A percentile compares a stretch with the other conserved stretches of the same genome.
phyloP scores from a whole-genome alignment of 2,113 vertebrate species.

The Azemiops feae region DNA sequence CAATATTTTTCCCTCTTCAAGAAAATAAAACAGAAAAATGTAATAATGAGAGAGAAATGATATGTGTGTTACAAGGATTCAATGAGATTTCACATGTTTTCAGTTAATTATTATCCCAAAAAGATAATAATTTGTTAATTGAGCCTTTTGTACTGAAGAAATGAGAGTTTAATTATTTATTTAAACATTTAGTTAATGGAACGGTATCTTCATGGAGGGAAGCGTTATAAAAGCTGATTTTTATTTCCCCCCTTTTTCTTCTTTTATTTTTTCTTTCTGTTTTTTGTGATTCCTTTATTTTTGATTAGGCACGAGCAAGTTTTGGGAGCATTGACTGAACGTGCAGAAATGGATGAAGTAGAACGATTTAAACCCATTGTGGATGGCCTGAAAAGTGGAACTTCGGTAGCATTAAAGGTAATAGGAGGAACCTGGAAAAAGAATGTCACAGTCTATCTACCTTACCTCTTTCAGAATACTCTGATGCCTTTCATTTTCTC shows the following conservation, averaged over 20 bases:
- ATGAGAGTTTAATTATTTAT: neutral
- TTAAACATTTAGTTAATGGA: neutral
- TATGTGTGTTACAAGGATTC: neutral
- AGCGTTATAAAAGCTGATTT: neutral
- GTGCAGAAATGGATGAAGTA: constrained; percentile 80
- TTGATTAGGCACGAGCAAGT: constrained; percentile 79
- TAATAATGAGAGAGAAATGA: neutral
- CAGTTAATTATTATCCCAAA: neutral
- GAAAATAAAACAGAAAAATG: neutral
- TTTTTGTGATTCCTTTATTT: neutral
- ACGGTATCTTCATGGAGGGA: neutral
- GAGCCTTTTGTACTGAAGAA: neutral
- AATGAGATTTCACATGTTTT: neutral
- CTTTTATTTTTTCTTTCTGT: neutral
- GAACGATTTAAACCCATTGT: constrained; percentile 86
- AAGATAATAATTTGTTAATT: neutral
- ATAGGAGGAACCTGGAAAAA: neutral
- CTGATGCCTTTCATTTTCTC: neutral
- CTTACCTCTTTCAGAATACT: neutral
- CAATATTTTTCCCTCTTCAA: too few relatives aligned
- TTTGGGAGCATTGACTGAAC: constrained; percentile 83
- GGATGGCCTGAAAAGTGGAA: constrained; percentile 73
- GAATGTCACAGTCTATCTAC: neutral
- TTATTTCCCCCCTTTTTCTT: neutral
- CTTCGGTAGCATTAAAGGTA: constrained; percentile 79